Base-by-base conservation (phyloP, 2,113 vertebrate genomes). In the Elachura formosa region DNA sequence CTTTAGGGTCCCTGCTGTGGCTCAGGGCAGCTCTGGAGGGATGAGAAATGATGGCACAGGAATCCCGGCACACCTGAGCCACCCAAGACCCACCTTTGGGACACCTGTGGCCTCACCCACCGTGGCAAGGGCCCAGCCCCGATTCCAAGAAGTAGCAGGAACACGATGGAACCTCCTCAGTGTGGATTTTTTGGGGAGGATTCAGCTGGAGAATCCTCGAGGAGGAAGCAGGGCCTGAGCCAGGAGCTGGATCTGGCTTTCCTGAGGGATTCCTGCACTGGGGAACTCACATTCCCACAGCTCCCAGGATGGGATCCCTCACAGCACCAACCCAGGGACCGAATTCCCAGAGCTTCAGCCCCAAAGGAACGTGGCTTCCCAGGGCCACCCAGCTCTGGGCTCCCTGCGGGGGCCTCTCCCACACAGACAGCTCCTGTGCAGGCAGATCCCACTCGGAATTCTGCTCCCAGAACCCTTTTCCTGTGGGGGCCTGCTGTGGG, bases 101-200 rank as follows among this genome's bases (percentile, higher is more conserved):
- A 38, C 71, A 45, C 17, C 51, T 25, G 11, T 9, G 69, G 29
- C 59, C 45, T 77, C 56, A 12, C 4, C 5, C 45, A 9, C 2
- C 11, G 0, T 0, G 67, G 82, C 41, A 48, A 74, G 20, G 64
- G 13, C 15, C 25, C 4, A 4, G 1, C 22, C 21, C 5, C 0
- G 4, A 22, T 1, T 10, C 17, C 17, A 17, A 23, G 51, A 6
- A n/a, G 23, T 71, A 29, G 55, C 55, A 81, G 55, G 38, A 56
- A 41, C 6, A 18, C 3, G 0, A 11, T 0, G 4, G 2, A 9
- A 12, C 31, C 85, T 1, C 8, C 34, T 22, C 2, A 2, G 8
- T 10, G 61, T 11, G 66, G 38, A 5, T 9, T 61, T 67, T 11
- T 16, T n/a, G n/a, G 1, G 5, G 40, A 45, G 22, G 9, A 16